Base-by-base conservation (phyloP, 1,140 invertebrate species). In the Diabrotica virgifera region DNA sequence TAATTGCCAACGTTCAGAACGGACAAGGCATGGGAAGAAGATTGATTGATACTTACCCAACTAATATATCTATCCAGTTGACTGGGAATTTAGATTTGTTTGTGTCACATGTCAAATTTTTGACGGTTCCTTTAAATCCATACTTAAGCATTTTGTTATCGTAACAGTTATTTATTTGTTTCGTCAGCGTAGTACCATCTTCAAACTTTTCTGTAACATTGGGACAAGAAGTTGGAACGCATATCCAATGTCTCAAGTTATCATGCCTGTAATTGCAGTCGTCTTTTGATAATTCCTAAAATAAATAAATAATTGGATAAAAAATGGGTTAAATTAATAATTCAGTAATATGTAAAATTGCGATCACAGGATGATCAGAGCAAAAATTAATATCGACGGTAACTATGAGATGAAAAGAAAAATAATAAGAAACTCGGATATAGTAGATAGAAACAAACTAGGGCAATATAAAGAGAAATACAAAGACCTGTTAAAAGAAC, bases 191-290 rank as follows among this genome's bases (percentile, higher is more conserved):
- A 6, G 52, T 38, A 46, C 63, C 59, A 36, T 62, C 52, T 40
- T 59, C 55, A 13, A 13, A 0, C 2, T n/a, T 37, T 59, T 6
- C 53, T 6, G 50, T 52, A n/a, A 66, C n/a, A 10, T 60, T 58
- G 8, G 68, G 65, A 63, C 71, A 72, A 5, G 64, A 60, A 6
- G 46, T 12, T 14, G 69, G 62, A n/a, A 72, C 54, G 40, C 71
- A 72, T 36, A 72, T 70, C 5, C 63, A 62, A 40, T 67, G 71
- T 14, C 69, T 56, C 9, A 72, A 54, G 5, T 38, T 11, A 37
- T 69, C 69, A 51, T 70, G 69, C 10, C 59, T 60, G 38, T 72
- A 72, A 51, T 70, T 70, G 13, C 38, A 58, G 10, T 11, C 5
- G 10, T 60, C 56, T n/a, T 10, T 46, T 7, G 11, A 52, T 5